Evolutionary conservation across 2,888 invertebrate genomes (phyloP), one percentile per base, ranked within the genome.

Genomic region (Cylloceria caligata): DNA sequence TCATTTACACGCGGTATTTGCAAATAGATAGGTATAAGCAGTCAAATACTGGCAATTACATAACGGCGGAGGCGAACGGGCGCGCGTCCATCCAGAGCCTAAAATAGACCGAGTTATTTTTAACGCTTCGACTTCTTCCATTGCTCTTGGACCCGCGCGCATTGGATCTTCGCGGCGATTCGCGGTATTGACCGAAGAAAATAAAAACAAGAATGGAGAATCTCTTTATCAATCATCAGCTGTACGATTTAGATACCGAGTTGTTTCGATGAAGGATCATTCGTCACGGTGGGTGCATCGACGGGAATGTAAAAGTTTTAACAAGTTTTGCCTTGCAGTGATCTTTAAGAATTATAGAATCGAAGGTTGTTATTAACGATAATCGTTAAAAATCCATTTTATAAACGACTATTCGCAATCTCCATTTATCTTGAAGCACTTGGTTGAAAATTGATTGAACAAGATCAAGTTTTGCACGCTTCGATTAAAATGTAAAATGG

Each of bases 81-180:
- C 89, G 91, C 90, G 92, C 92, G 89, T 88, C 89, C 89, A 89
- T 91, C 92, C 91, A 92, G 91, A 84, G 88, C 88, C 86, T 84
- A 81, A 92, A 92, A 92, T 92, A 92, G 90, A 88, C 86, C 83
- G 84, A 89, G 90, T 91, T 92, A 92, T 92, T 92, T 91, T 92
- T 91, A 88, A 90, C 90, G 86, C 85, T 84, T 86, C 87, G 89
- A 91, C 89, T 90, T 90, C 89, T 89, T 88, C 88, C 88, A 88
- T 88, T 85, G 84, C 87, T 87, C 83, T 86, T 86, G 82, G 86
- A 86, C 86, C 86, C 86, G 85, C 88, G 86, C 83, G 82, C 87
- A 74, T 80, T 83, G 83, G 80, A 83, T 77, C 84, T 80, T 68
- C 80, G 11, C 34, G 83, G 78, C 74, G 83, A 84, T 85, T 80